Base-by-base conservation (phyloP, 1,140 invertebrate species). In the Thrips palmi region DNA sequence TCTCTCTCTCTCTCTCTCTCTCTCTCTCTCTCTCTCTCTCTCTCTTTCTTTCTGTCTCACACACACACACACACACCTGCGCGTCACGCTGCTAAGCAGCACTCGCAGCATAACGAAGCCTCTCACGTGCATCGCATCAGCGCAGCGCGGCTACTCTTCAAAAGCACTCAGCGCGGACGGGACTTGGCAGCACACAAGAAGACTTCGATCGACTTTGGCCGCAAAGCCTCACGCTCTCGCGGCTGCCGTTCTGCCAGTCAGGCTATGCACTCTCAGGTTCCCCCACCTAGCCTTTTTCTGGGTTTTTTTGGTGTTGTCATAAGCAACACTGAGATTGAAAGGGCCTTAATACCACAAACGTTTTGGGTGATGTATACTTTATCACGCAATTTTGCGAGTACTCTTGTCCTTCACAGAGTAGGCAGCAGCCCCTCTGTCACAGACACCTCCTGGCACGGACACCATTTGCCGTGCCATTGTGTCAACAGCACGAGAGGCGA, bases 51-150 rank as follows among this genome's bases (percentile, higher is more conserved):
- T 21, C 2, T 22, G 22, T 18, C 10, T 22, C 15, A 20, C 12
- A 24, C 20, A 14, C 17, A 18, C 14, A 19, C 36, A 31, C 18
- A 20, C 20, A 24, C 23, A 24, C 30, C 39, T n/a, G 18, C 20
- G 31, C 36, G 33, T 21, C 42, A 23, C 14, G 12, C 28, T 18
- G 19, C 28, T 31, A 25, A 27, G 23, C 29, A 32, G 33, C 30
- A 20, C 21, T 17, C 10, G 21, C 34, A 24, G 32, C 23, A 17
- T 15, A 40, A 29, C 31, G n/a, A 38, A 10, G 15, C 14, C 24
- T 25, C 18, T 17, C 21, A 21, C 20, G 32, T 10, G 30, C 14
- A 15, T 22, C 5, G 22, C 27, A 15, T 27, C 29, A 28, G 29
- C 15, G 37, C 12, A 10, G 15, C 18, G 3, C 21, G 2, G 14